Conservation (phyloP, 2,888 invertebrate species). For the Molorchus minor region DNA sequence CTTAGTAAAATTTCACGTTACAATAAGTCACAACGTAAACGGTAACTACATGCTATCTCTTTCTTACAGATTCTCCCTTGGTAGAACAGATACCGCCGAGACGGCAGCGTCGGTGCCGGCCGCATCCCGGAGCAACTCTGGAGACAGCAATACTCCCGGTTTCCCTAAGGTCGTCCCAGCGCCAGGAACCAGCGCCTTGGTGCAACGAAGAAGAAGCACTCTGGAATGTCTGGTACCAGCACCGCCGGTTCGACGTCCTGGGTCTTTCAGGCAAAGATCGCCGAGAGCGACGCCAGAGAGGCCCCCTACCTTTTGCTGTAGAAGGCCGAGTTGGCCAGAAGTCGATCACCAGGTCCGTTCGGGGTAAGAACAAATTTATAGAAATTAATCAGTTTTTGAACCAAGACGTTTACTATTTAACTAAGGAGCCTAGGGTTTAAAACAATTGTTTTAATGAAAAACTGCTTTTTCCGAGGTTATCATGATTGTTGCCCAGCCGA, state of each 20-base stretch:
- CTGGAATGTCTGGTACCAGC: slow-evolving; percentile 65
- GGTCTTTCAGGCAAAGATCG: slow-evolving; percentile 65
- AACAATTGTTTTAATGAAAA: too few relatives aligned
- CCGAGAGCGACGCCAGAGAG: slow-evolving; percentile 68
- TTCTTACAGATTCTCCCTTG: slow-evolving; percentile 61
- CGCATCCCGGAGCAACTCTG: slow-evolving; percentile 59
- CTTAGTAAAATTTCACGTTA: too few relatives aligned
- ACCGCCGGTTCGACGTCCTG: slow-evolving; percentile 61
- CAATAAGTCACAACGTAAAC: too few relatives aligned
- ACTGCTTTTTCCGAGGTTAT: too few relatives aligned
- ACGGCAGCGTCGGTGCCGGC: slow-evolving; percentile 46
- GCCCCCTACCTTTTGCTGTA: slow-evolving; percentile 79
- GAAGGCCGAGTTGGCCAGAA: slow-evolving; percentile 85
- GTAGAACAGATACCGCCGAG: slow-evolving; percentile 58
- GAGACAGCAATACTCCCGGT: slow-evolving; percentile 65
- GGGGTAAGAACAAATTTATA: slow-evolving; percentile 71
- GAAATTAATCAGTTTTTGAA: too few relatives aligned
- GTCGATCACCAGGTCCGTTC: slow-evolving; percentile 84
- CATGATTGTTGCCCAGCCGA: too few relatives aligned
- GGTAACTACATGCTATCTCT: too few relatives aligned
- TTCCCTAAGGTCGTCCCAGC: slow-evolving; percentile 79
- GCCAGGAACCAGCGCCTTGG: slow-evolving; percentile 70
- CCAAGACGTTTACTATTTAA: too few relatives aligned
- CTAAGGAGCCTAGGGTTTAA: too few relatives aligned
- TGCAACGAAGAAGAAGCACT: slow-evolving; percentile 68